A percentile compares a stretch with the other conserved stretches of the same genome.
These are phyloP conservation scores for Dicentrarchus labrax DNA, from an alignment of 2,113 vertebrate species.

Conservation along the genomic window DNA sequence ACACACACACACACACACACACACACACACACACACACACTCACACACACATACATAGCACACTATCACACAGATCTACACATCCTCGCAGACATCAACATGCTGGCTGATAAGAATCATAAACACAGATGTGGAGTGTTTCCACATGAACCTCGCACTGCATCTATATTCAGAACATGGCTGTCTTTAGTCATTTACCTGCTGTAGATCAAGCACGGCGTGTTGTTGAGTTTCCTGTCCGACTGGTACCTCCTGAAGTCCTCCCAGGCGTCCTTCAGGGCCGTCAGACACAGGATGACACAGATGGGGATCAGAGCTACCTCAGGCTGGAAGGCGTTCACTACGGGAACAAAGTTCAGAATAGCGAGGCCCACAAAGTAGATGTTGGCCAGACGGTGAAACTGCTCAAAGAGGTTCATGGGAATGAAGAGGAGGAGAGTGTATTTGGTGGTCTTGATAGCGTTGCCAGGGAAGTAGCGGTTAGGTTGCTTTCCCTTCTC, in stretches of 20 bases:
- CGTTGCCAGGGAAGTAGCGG: constrained; percentile 85
- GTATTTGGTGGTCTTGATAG: constrained; percentile 94
- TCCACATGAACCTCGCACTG: constrained; percentile 11
- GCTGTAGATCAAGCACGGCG: constrained; percentile 88
- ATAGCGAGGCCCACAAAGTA: constrained; percentile 90
- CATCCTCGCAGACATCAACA: constrained; percentile 42
- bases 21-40: constrained; percentile 26
- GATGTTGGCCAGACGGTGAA: constrained; percentile 92
- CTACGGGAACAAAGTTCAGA: constrained; percentile 91
- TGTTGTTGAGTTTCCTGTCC: constrained; percentile 91
- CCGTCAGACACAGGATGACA: constrained; percentile 89
- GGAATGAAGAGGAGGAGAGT: constrained; percentile 90
- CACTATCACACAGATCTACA: constrained; percentile 32
- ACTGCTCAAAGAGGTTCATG: constrained; percentile 93
- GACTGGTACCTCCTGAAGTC: constrained; percentile 91
- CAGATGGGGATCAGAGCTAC: constrained; percentile 90
- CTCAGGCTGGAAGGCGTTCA: constrained; percentile 92
- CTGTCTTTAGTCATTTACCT: constrained; percentile 84
- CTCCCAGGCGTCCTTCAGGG: constrained; percentile 94
- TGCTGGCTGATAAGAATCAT: constrained; percentile 39
- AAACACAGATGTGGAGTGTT: constrained; percentile 36
- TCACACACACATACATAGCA: neutral
- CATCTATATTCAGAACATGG: neutral
- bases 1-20: constrained; percentile 19
- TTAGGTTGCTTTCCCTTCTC: constrained; percentile 88